Evolutionary conservation across 2,797 vertebrate species (phyloP).

Genomic region (Momotus momota): DNA sequence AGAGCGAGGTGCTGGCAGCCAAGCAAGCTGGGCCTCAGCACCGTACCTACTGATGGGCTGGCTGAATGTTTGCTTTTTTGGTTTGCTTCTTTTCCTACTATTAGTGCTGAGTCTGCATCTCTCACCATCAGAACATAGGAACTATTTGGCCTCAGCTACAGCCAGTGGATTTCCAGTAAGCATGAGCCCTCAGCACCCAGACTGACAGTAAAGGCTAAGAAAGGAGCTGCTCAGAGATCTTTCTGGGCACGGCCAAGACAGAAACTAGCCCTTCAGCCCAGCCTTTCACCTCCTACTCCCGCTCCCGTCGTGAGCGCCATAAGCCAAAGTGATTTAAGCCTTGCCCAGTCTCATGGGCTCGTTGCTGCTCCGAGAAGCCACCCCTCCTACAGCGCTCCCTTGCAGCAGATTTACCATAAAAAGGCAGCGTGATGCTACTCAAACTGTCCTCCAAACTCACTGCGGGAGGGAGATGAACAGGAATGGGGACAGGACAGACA

Average conservation of each 20-base stretch:
- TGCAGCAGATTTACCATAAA: slow-evolving; percentile 42
- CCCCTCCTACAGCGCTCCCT: neutral
- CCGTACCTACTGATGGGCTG: neutral
- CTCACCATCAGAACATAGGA: neutral
- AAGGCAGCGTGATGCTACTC: slow-evolving; percentile 4
- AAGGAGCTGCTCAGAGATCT: neutral
- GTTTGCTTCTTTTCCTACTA: neutral
- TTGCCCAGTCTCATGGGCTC: neutral
- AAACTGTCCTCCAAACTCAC: neutral
- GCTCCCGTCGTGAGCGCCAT: neutral
- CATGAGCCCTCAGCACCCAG: neutral
- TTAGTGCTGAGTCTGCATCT: slow-evolving; percentile 19
- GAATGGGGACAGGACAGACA: neutral
- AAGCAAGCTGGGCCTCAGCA: slow-evolving; percentile 1
- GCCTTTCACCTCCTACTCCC: neutral
- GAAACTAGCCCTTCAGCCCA: neutral
- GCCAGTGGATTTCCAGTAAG: slow-evolving; percentile 38
- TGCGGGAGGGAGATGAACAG: neutral
- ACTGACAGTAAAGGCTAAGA: neutral
- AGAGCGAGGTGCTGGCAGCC: neutral
- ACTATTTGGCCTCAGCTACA: neutral
- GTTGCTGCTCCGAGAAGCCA: neutral
- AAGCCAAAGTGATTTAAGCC: neutral
- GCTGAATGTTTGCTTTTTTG: neutral
- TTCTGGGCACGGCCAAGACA: neutral